phyloP scores from a whole-genome alignment of 2,797 vertebrate genomes.

The Limnodromus scolopaceus region DNA sequence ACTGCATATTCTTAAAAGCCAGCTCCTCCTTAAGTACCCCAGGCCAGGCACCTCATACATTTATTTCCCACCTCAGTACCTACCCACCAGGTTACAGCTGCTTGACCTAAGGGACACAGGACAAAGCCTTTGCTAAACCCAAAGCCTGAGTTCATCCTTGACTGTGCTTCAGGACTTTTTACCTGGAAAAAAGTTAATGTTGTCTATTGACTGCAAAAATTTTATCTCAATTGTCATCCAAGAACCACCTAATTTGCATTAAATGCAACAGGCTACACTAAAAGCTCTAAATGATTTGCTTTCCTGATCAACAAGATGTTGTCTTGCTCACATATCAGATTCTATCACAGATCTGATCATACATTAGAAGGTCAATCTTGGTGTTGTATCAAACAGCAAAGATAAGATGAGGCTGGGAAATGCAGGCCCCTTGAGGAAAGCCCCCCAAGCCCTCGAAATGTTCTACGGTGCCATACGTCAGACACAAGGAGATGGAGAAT shows the following conservation, averaged over 20 bases:
- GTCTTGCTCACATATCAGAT: neutral
- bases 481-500: rapidly evolving
- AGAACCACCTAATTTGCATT: neutral
- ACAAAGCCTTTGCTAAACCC: neutral
- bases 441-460: neutral
- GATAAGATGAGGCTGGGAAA: neutral
- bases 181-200: neutral
- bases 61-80: neutral
- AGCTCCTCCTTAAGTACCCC: neutral
- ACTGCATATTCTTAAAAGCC: neutral
- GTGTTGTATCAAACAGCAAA: neutral
- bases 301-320: neutral
- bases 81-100: neutral
- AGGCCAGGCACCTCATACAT: neutral
- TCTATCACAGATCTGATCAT: neutral
- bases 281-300: constrained; percentile 9
- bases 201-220: neutral
- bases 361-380: neutral
- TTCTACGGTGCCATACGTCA: neutral
- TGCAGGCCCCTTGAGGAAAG: rapidly evolving
- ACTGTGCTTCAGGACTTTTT: neutral
- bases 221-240: neutral
- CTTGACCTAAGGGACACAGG: neutral
- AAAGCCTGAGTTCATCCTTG: neutral
- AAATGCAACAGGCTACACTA: neutral